Evolutionary conservation across 2,888 invertebrate species (phyloP).

Genomic region (Yponomeuta plumbellus): DNA sequence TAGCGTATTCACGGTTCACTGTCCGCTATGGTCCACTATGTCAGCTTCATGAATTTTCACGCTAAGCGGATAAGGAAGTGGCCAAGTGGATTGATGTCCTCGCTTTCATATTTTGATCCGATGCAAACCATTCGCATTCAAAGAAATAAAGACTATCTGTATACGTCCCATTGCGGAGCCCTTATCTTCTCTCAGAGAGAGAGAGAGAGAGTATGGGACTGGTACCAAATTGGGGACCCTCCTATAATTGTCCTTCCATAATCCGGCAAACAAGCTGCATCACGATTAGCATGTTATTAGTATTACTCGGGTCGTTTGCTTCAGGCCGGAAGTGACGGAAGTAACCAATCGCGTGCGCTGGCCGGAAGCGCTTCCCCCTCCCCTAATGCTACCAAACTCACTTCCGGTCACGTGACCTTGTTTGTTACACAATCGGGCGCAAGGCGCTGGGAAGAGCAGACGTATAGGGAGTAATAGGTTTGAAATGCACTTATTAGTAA

Average conservation of each 20-base stretch:
- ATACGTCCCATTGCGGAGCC: too few species aligned
- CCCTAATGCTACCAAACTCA: slow-evolving; percentile 48
- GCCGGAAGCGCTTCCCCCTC: slow-evolving; percentile 61
- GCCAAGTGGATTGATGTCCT: too few species aligned
- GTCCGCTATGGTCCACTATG: too few species aligned
- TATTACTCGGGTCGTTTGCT: slow-evolving; percentile 48
- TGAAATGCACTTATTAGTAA: too few species aligned
- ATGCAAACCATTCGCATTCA: too few species aligned
- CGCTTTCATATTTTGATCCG: too few species aligned
- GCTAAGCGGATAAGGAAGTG: too few species aligned
- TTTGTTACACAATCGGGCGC: slow-evolving; percentile 68
- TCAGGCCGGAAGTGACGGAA: slow-evolving; percentile 48
- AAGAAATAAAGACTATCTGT: too few species aligned
- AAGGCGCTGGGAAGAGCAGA: slow-evolving; percentile 47
- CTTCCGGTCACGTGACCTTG: slow-evolving; percentile 76
- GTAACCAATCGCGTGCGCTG: slow-evolving; percentile 72
- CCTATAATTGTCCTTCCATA: slow-evolving; percentile 26
- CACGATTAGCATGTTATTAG: slow-evolving; percentile 69
- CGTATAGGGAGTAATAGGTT: slow-evolving; percentile 33
- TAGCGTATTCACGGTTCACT: too few species aligned
- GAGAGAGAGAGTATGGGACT: too few species aligned
- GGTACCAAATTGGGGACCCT: background rate
- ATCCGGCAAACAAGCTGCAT: slow-evolving; percentile 69
- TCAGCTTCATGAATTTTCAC: too few species aligned
- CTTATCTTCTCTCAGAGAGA: too few species aligned